Percentiles rank a stretch among this genome's conserved stretches.
These are phyloP conservation scores for Mustelus asterias DNA, from an alignment of 2,113 vertebrate species.

Conservation along the genomic window DNA sequence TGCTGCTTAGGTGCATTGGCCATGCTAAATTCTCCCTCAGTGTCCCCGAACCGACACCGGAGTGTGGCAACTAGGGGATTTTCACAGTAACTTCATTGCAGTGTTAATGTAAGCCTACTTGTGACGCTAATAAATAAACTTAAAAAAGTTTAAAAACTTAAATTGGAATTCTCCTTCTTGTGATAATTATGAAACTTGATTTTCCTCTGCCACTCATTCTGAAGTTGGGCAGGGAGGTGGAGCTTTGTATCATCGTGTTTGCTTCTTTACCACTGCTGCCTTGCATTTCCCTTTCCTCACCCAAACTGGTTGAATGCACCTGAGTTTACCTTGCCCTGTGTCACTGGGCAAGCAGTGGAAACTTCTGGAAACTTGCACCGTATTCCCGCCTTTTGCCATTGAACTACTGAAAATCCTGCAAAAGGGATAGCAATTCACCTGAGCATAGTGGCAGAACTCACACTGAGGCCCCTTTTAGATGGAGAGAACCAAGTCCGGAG, in stretches of 20 bases:
- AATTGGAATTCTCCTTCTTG: neutral
- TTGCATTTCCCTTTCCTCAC: neutral
- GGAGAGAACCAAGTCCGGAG: neutral
- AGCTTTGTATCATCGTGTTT: neutral
- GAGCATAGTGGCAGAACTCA: neutral
- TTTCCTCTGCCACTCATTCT: neutral
- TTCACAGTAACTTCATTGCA: too few relatives aligned
- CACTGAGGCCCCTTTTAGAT: neutral
- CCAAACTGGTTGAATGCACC: neutral
- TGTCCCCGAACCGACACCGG: too few relatives aligned
- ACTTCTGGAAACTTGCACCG: neutral
- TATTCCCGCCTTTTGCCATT: neutral
- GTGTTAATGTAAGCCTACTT: too few relatives aligned
- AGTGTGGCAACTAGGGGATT: too few relatives aligned
- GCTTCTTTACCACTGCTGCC: neutral
- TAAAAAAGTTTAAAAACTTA: too few relatives aligned
- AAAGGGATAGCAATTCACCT: neutral
- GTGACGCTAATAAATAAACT: too few relatives aligned
- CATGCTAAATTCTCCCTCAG: too few relatives aligned
- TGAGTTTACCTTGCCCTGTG: too few relatives aligned
- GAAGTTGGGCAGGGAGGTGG: neutral
- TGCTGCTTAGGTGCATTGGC: too few relatives aligned
- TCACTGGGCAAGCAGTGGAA: neutral
- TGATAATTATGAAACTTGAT: neutral
- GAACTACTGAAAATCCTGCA: neutral